Evolutionary conservation across 2,797 vertebrate species (phyloP).

Genomic region (Linurgus olivaceus): DNA sequence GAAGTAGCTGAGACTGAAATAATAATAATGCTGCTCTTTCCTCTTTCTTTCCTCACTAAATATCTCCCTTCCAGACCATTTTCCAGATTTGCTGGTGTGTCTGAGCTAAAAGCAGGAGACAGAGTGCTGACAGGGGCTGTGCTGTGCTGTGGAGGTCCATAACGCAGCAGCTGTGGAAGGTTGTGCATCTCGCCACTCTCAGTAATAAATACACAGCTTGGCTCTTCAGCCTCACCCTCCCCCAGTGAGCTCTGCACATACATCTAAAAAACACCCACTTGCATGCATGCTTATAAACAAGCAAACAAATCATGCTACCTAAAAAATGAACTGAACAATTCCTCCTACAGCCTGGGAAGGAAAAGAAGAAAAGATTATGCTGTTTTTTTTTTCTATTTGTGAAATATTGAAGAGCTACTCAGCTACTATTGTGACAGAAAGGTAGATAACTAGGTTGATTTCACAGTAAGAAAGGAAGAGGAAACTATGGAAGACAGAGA

Average conservation of each 20-base stretch:
- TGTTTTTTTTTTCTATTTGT: not conserved
- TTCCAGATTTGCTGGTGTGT: not conserved
- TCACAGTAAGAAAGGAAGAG: not conserved
- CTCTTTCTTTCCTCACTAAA: not conserved
- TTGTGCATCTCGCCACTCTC: not conserved
- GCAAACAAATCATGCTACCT: conserved; percentile 25
- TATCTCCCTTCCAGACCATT: not conserved
- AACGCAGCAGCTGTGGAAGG: not conserved
- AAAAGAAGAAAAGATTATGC: not conserved
- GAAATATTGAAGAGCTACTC: conserved; percentile 9
- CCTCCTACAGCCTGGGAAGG: not conserved
- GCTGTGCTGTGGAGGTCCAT: not conserved
- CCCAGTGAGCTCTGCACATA: not conserved
- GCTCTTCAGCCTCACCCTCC: not conserved
- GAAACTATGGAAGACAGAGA: not conserved
- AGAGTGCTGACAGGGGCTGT: not conserved
- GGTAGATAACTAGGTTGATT: conserved; percentile 10
- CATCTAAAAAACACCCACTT: conserved; percentile 29
- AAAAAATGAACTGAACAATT: conserved; percentile 37
- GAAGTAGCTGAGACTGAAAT: not conserved
- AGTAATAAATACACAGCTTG: not conserved
- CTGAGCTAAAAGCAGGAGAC: not conserved
- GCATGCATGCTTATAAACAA: not conserved
- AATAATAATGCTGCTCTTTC: not conserved
- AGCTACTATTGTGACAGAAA: conserved; percentile 2